Evolutionary conservation across 2,113 vertebrate genomes (phyloP).

Genomic region (Phoxinus phoxinus): DNA sequence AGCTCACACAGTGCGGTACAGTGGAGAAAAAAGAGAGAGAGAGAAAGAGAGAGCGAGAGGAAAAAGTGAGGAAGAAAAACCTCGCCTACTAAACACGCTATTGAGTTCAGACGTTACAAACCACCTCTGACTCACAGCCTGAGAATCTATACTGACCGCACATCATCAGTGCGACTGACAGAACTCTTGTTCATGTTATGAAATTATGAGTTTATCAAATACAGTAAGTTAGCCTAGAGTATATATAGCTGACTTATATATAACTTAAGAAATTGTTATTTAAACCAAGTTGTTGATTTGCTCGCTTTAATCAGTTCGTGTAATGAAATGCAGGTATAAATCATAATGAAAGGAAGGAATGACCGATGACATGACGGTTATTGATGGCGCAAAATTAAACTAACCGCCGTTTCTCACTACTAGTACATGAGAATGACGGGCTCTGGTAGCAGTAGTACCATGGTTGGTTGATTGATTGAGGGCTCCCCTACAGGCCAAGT

Average conservation of each 20-base stretch:
- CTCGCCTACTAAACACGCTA: conserved; percentile 52
- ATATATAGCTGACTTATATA: no score
- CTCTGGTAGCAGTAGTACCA: conserved; percentile 56
- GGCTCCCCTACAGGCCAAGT: neutral
- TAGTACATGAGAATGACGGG: no score
- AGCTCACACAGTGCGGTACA: conserved; percentile 26
- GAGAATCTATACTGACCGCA: conserved; percentile 22
- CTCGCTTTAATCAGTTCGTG: neutral
- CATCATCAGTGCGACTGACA: no score
- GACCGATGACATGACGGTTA: neutral
- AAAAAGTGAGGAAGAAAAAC: conserved; percentile 54
- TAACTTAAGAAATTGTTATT: neutral
- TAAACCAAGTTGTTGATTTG: neutral
- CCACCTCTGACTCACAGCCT: conserved; percentile 39
- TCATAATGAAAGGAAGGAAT: neutral
- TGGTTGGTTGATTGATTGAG: neutral
- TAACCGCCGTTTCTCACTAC: conserved; percentile 72
- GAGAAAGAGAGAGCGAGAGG: conserved; percentile 32
- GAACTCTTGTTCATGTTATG: neutral
- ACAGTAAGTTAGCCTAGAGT: neutral
- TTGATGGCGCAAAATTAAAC: conserved; percentile 63
- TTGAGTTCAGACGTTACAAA: conserved; percentile 6
- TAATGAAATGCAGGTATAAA: neutral
- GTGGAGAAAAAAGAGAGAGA: conserved; percentile 7
- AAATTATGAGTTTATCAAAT: neutral